Conservation (phyloP, 2,797 vertebrate species). For the Pogoniulus pusillus region DNA sequence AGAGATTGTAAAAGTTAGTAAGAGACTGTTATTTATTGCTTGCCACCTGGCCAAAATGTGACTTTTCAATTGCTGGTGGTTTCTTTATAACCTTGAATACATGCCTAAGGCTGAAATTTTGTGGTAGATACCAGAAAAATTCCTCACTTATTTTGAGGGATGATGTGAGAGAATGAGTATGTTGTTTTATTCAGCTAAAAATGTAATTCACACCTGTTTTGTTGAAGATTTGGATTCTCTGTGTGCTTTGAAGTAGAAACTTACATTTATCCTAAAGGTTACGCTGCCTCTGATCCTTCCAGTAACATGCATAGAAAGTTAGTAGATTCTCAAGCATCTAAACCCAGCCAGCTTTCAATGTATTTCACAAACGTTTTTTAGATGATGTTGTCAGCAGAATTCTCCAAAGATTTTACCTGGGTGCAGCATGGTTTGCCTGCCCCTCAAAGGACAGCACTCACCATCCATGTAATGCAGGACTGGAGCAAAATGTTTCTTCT, state of each 20-base stretch:
- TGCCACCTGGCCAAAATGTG: not conserved
- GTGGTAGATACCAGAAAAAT: not conserved
- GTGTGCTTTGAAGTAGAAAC: not conserved
- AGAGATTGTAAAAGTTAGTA: not conserved
- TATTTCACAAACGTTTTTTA: not conserved
- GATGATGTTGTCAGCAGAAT: not conserved
- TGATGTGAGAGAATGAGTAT: not conserved
- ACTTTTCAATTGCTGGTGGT: not conserved
- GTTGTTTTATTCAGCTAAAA: not conserved
- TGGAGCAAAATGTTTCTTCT: not conserved
- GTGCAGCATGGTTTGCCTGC: not conserved
- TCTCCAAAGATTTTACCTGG: not conserved
- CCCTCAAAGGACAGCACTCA: not conserved
- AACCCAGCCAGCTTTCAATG: not conserved
- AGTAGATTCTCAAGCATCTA: not conserved
- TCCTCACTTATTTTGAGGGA: not conserved
- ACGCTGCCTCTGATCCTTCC: not conserved
- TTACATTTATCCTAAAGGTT: not conserved
- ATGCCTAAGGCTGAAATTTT: not conserved
- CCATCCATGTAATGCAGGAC: not conserved
- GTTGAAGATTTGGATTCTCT: not conserved
- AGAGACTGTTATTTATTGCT: not conserved
- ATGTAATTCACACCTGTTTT: not conserved
- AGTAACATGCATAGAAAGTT: not conserved
- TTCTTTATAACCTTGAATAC: not conserved